Conservation (phyloP, 2,888 invertebrate species). For the Heliconius hortense region DNA sequence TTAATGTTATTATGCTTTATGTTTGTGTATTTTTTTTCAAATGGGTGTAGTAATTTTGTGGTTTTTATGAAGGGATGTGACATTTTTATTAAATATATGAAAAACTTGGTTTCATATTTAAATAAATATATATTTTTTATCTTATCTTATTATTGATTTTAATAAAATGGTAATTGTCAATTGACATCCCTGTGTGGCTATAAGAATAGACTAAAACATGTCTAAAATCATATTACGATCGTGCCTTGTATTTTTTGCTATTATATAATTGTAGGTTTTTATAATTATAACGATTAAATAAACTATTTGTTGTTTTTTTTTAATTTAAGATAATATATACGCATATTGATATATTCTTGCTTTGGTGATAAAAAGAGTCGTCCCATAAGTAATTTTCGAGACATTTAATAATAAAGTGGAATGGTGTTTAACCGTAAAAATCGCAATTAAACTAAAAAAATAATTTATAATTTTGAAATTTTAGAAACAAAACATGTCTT, state of each 20-base stretch:
- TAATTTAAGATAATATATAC: background rate
- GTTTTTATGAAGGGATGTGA: slow-evolving; percentile 1
- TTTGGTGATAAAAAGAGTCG: too few relatives aligned
- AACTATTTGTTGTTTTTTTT: slow-evolving; percentile 4
- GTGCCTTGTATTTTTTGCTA: slow-evolving; percentile 6
- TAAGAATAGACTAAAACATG: background rate
- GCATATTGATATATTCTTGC: background rate
- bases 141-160: background rate
- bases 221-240: slow-evolving; percentile 5
- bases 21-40: too few relatives aligned
- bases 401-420: too few relatives aligned
- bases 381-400: too few relatives aligned
- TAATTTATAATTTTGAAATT: too few relatives aligned
- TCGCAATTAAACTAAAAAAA: too few relatives aligned
- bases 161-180: background rate
- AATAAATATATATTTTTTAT: background rate
- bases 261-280: slow-evolving; percentile 8
- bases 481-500: too few relatives aligned
- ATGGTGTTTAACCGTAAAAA: too few relatives aligned
- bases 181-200: background rate
- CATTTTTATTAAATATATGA: background rate
- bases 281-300: background rate
- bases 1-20: background rate
- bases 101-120: background rate
- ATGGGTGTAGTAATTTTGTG: too few relatives aligned